phyloP scores from a whole-genome alignment of 2,113 vertebrate species.

The Pardalotus punctatus region DNA sequence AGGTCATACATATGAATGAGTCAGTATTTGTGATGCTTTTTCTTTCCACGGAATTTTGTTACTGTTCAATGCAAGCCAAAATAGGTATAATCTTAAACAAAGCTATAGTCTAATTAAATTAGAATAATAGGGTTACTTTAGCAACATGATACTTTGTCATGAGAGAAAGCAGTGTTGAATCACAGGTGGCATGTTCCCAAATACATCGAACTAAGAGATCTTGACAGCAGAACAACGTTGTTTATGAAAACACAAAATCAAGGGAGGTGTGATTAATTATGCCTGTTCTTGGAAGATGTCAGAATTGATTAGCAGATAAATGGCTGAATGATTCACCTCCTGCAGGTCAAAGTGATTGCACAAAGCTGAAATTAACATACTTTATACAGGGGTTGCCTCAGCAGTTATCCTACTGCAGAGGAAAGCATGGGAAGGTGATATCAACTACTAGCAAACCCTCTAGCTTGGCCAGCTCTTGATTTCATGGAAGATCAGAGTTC shows the following conservation, averaged over 20 bases:
- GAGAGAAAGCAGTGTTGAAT: slow-evolving; percentile 22
- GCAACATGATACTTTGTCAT: slow-evolving; percentile 3
- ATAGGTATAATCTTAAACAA: slow-evolving; percentile 17
- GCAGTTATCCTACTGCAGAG: slow-evolving; percentile 37
- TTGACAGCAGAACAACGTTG: slow-evolving; percentile 58
- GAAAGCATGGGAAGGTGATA: background rate
- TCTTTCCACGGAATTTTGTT: background rate
- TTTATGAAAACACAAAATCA: slow-evolving; percentile 69
- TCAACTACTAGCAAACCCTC: background rate
- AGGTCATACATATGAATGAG: background rate
- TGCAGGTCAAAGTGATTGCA: slow-evolving; percentile 66
- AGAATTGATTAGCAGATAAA: slow-evolving; percentile 69
- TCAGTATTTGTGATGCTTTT: background rate
- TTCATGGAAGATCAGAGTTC: background rate
- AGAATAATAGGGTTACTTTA: slow-evolving; percentile 46
- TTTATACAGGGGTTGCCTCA: slow-evolving; percentile 41
- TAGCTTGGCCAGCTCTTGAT: background rate
- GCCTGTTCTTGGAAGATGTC: slow-evolving; percentile 61
- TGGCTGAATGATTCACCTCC: slow-evolving; percentile 67
- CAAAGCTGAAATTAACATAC: slow-evolving; percentile 55
- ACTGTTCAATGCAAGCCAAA: background rate
- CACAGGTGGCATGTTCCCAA: slow-evolving; percentile 32
- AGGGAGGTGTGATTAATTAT: slow-evolving; percentile 68
- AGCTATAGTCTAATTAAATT: slow-evolving; percentile 28
- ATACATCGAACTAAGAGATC: slow-evolving; percentile 15